Percentiles rank a stretch among this genome's conserved stretches.
These are phyloP conservation scores for Diacarnus erythraeanus DNA, from an alignment of 37 sponge, comb jelly and placozoan genomes.

Conservation along the genomic window DNA sequence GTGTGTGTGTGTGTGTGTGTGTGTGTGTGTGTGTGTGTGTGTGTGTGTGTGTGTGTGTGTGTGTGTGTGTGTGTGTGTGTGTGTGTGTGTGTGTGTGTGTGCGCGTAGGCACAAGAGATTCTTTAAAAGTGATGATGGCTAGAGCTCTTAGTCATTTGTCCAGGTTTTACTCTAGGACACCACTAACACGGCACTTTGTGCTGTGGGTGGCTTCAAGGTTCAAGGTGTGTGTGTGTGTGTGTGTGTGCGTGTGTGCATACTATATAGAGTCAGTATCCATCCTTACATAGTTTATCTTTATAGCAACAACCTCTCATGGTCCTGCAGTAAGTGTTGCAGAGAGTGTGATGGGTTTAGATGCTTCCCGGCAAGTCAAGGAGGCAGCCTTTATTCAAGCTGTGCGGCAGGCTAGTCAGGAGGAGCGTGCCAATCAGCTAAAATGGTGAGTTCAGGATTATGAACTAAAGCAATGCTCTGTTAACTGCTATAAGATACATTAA, in stretches of 20 bases:
- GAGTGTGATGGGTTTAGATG: neutral
- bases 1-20: constrained; percentile 37
- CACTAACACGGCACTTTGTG: too few relatives aligned
- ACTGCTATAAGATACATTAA: too few relatives aligned
- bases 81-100: constrained; percentile 4
- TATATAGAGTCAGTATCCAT: neutral
- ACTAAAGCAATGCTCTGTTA: too few relatives aligned
- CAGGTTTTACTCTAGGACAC: too few relatives aligned
- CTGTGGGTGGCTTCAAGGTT: too few relatives aligned
- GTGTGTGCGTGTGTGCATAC: neutral
- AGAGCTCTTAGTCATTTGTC: too few relatives aligned
- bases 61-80: constrained; percentile 33
- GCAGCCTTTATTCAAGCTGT: constrained; percentile 53
- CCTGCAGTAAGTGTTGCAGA: neutral
- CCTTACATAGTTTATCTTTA: neutral
- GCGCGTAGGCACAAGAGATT: too few relatives aligned
- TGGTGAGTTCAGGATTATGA: too few relatives aligned
- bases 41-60: constrained; percentile 34
- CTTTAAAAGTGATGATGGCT: too few relatives aligned
- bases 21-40: constrained; percentile 40
- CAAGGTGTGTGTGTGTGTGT: too few relatives aligned
- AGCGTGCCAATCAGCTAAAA: constrained; percentile 44
- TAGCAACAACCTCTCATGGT: too few relatives aligned
- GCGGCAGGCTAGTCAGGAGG: constrained; percentile 25
- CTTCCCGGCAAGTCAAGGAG: constrained; percentile 40